Evolutionary conservation across 1,140 invertebrate genomes (phyloP).

Genomic region (Drosophila melanogaster): Release_6_plus_ISO1_MT NT_033777.3:20680501-20681000

Average conservation of each 20-base stretch:
- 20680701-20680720: conserved; percentile 33
- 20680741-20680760: conserved; percentile 50
- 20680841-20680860: conserved; percentile 70
- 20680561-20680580: conserved; percentile 15
- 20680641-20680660: conserved; percentile 57
- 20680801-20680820: conserved; percentile 66
- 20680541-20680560: conserved; percentile 35
- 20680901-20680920: conserved; percentile 7
- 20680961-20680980: conserved; percentile 69
- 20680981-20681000: conserved; percentile 77
- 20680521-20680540: conserved; percentile 67
- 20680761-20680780: conserved; percentile 66
- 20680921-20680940: conserved; percentile 12
- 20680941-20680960: conserved; percentile 50
- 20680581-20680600: conserved; percentile 34
- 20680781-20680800: conserved; percentile 65
- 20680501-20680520: conserved; percentile 60
- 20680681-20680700: background rate
- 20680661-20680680: conserved; percentile 16
- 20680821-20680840: conserved; percentile 59
- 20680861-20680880: conserved; percentile 72
- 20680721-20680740: conserved; percentile 37
- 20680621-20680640: conserved; percentile 32
- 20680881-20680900: conserved; percentile 67
- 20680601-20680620: conserved; percentile 28